Percentiles rank a stretch among this genome's conserved stretches.
These are phyloP conservation scores for Peromyscus attwateri DNA, from an alignment of 2,797 vertebrate species.

Conservation along the genomic window DNA sequence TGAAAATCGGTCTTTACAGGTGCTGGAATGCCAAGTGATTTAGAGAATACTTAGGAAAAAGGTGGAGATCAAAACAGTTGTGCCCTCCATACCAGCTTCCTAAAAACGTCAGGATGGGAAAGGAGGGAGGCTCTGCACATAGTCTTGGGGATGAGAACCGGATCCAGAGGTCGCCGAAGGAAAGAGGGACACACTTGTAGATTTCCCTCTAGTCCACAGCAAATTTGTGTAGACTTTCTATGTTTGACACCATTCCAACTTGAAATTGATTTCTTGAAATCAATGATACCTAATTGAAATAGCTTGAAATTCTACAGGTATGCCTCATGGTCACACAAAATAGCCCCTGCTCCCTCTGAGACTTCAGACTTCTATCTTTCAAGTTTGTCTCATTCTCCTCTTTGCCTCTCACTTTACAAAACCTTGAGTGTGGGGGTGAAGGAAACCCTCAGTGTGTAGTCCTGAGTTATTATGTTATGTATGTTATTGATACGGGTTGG, in stretches of 20 bases:
- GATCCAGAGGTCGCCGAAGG: not conserved
- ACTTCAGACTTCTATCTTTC: conserved; percentile 8
- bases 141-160: not conserved
- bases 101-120: not conserved
- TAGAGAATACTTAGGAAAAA: not conserved
- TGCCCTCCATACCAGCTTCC: not conserved
- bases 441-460: not conserved
- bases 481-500: not conserved
- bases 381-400: not conserved
- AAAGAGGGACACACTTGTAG: not conserved
- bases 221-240: conserved; percentile 29
- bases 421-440: not conserved
- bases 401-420: not conserved
- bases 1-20: not conserved
- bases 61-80: not conserved
- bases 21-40: not conserved
- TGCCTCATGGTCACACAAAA: not conserved
- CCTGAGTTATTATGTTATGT: no score
- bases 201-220: not conserved
- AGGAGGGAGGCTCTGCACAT: not conserved
- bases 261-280: conserved; percentile 47
- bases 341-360: conserved; percentile 1
- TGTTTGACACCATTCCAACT: not conserved
- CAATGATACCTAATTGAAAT: conserved; percentile 19
- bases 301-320: conserved; percentile 38